phyloP scores from a whole-genome alignment of 2,888 invertebrate species.

The Tillus elongatus region DNA sequence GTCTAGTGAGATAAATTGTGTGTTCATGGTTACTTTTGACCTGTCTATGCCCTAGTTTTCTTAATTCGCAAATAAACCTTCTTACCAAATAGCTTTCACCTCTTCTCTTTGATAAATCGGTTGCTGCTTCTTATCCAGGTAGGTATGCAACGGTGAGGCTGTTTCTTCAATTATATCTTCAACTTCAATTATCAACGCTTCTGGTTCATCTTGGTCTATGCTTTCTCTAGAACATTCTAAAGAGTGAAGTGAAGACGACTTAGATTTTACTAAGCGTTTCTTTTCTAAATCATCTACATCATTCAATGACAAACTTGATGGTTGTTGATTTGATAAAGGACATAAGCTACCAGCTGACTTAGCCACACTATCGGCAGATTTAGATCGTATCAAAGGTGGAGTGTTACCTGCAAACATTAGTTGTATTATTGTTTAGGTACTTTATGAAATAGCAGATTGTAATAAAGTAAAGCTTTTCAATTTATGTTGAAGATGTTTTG shows the following conservation, averaged over 20 bases:
- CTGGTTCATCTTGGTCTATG: slow-evolving; percentile 47
- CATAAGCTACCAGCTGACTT: slow-evolving; percentile 37
- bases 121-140: slow-evolving; percentile 61
- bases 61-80: slow-evolving; percentile 5
- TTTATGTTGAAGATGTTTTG: too few relatives aligned
- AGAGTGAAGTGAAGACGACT: slow-evolving; percentile 28
- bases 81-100: slow-evolving; percentile 48
- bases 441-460: slow-evolving; percentile 12
- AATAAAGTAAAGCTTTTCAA: too few relatives aligned
- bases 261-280: slow-evolving; percentile 34
- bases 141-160: slow-evolving; percentile 60
- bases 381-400: slow-evolving; percentile 53
- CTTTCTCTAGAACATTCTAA: slow-evolving; percentile 27
- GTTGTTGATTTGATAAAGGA: slow-evolving; percentile 52
- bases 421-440: too few relatives aligned
- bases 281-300: slow-evolving; percentile 60
- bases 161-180: slow-evolving; percentile 74
- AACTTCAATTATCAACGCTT: slow-evolving; percentile 70
- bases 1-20: too few relatives aligned
- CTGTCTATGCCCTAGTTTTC: too few relatives aligned
- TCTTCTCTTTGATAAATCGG: slow-evolving; percentile 64
- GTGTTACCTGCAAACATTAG: slow-evolving; percentile 13
- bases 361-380: slow-evolving; percentile 69
- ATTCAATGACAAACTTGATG: slow-evolving; percentile 66
- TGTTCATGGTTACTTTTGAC: too few relatives aligned